These are phyloP conservation scores for Diplodus sargus DNA, from an alignment of 2,797 vertebrate species.

Conservation along the genomic window DNA sequence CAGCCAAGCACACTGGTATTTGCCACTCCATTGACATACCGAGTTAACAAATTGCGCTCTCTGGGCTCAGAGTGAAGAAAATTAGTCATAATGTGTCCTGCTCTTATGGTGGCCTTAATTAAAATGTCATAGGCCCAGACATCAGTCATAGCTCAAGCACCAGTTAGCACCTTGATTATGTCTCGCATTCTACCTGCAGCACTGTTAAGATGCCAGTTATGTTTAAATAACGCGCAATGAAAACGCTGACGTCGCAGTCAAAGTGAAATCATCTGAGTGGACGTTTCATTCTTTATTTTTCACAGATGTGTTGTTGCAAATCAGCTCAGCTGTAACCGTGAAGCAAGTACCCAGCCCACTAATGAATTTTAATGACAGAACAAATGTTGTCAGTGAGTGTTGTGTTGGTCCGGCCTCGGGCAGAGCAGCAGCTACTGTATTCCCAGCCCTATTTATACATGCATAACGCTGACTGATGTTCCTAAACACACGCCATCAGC, in stretches of 20 bases:
- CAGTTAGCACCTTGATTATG: slow-evolving; percentile 61
- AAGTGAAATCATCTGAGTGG: slow-evolving; percentile 22
- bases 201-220: slow-evolving; percentile 51
- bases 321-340: slow-evolving; percentile 42
- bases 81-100: slow-evolving; percentile 67
- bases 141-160: slow-evolving; percentile 66
- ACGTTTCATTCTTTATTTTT: slow-evolving; percentile 9
- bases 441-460: slow-evolving; percentile 73
- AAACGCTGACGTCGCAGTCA: slow-evolving; percentile 27
- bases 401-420: slow-evolving; percentile 55
- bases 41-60: slow-evolving; percentile 71
- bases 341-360: slow-evolving; percentile 56
- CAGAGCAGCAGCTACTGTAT: slow-evolving; percentile 62
- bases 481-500: slow-evolving; percentile 58
- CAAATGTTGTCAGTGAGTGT: slow-evolving; percentile 73
- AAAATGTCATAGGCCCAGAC: slow-evolving; percentile 67
- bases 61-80: slow-evolving; percentile 64
- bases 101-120: slow-evolving; percentile 75
- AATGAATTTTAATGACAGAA: slow-evolving; percentile 66
- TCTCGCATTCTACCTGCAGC: slow-evolving; percentile 44
- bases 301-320: slow-evolving; percentile 34
- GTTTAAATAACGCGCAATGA: slow-evolving; percentile 57
- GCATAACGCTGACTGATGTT: slow-evolving; percentile 69
- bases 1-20: slow-evolving; percentile 45
- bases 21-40: slow-evolving; percentile 53